Base-by-base conservation (phyloP, 1,140 invertebrate species). In the Zaprionus inermis region DNA sequence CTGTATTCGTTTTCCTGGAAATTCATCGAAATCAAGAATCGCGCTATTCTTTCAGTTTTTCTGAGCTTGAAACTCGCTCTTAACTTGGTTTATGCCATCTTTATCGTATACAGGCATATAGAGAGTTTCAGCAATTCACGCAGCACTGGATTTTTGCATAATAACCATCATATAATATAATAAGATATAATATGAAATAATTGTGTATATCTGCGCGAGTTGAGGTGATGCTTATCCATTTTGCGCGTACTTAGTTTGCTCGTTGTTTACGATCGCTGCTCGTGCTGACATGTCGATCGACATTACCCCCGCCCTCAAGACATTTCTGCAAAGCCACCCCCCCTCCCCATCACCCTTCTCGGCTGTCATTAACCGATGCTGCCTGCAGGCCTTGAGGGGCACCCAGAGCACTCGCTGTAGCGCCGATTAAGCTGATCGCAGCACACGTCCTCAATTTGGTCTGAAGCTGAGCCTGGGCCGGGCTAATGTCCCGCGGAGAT, bases 401-500 rank as follows among this genome's bases (percentile, higher is more conserved):
- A 49, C 18, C 44, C 44, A 18, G 41, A 7, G 36, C 36, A 4
- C 34, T 11, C 10, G 38, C 38, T 16, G 38, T n/a, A 44, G 44
- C 18, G 16, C 44, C 44, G 44, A 49, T 49, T 49, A 49, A 49
- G 44, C 44, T 18, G 44, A 49, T 22, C 44, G 18, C 10, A 79
- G 72, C 78, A 80, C 78, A 78, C 72, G 44, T 80, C 67, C 72
- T 76, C 78, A 81, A 80, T 80, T 66, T 71, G 61, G 51, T 38
- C 28, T 24, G 22, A 4, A 24, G 22, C 22, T 24, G 24, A 28
- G 24, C 3, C 24, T 28, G 55, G 36, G 38, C 4, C 46, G 22
- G 78, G 70, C 79, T 68, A 75, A 73, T 77, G 63, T 80, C 78
- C 78, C 80, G 72, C 72, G 70, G 79, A 60, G 75, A 81, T 81